phyloP scores from a whole-genome alignment of 1,140 invertebrate genomes.

The Hyles euphorbiae region DNA sequence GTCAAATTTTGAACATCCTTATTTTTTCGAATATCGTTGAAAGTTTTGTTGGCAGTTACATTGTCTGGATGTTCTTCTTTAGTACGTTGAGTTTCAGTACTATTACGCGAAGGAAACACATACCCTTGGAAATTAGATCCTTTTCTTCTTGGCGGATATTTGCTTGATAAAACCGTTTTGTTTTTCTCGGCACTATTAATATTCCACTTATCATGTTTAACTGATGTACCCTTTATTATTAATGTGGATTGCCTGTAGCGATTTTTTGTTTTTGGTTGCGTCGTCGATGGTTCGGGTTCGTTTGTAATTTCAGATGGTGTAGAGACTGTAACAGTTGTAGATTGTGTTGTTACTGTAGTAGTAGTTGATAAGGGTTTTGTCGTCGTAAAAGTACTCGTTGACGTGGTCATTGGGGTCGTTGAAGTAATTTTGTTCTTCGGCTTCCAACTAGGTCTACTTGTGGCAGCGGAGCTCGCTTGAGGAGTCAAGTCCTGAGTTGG shows the following conservation, averaged over 20 bases:
- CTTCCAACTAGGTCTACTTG: constrained; percentile 27
- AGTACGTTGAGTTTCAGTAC: constrained; percentile 24
- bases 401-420: constrained; percentile 12
- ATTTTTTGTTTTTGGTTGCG: constrained; percentile 45
- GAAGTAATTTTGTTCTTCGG: constrained; percentile 14
- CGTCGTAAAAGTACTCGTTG: constrained; percentile 3
- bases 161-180: constrained; percentile 25
- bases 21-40: constrained; percentile 3
- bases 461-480: constrained; percentile 47
- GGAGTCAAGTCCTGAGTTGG: constrained; percentile 38
- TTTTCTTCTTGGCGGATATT: constrained; percentile 42
- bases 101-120: constrained; percentile 29
- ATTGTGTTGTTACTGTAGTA: constrained; percentile 14
- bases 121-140: constrained; percentile 65
- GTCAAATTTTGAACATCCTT: constrained; percentile 1
- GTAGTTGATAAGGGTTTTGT: constrained; percentile 1
- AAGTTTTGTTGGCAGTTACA: constrained; percentile 2
- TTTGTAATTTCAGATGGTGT: constrained; percentile 23
- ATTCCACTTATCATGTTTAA: constrained; percentile 64
- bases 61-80: constrained; percentile 30
- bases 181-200: constrained; percentile 33
- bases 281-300: constrained; percentile 23
- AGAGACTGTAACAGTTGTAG: constrained; percentile 13
- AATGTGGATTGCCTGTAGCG: constrained; percentile 61
- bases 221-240: constrained; percentile 58